Evolutionary conservation across 2,797 vertebrate species (phyloP).

Genomic region (Balearica regulorum): DNA sequence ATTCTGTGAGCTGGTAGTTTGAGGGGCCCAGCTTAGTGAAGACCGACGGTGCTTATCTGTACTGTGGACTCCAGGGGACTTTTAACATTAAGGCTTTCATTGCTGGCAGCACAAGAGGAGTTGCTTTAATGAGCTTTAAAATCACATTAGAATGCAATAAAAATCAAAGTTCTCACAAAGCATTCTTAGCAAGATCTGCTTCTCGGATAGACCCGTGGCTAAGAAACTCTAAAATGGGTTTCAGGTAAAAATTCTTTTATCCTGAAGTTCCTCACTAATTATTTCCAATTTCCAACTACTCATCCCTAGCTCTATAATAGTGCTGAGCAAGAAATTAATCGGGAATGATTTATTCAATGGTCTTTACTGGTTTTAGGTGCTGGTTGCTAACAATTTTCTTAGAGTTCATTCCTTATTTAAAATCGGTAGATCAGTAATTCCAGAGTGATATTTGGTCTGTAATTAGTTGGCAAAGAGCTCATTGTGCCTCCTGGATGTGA

Average conservation of each 20-base stretch:
- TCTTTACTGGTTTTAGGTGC: neutral
- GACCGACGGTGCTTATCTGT: neutral
- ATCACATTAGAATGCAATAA: slow-evolving; percentile 21
- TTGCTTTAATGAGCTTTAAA: slow-evolving; percentile 45
- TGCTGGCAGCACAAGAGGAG: slow-evolving; percentile 5
- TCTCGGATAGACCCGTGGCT: neutral
- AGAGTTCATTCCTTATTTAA: neutral
- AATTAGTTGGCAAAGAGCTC: neutral
- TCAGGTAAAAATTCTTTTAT: neutral
- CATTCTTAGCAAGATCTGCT: neutral
- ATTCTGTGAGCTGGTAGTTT: neutral
- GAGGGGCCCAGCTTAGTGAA: slow-evolving; percentile 2
- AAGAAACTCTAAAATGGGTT: neutral
- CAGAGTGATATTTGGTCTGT: neutral
- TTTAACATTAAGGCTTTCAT: slow-evolving; percentile 14
- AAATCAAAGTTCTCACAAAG: neutral
- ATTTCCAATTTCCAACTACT: neutral
- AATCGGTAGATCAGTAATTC: neutral
- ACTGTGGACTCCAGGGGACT: slow-evolving; percentile 1
- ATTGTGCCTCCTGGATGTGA: neutral
- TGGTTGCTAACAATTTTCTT: neutral
- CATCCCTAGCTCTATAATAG: neutral
- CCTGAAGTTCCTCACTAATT: neutral
- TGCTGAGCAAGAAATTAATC: neutral
- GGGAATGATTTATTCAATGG: neutral